A percentile compares a stretch with the other conserved stretches of the same genome.
Evolutionary conservation across 2,797 vertebrate species (phyloP).

Genomic region (Typhlichthys eigenmanni): DNA sequence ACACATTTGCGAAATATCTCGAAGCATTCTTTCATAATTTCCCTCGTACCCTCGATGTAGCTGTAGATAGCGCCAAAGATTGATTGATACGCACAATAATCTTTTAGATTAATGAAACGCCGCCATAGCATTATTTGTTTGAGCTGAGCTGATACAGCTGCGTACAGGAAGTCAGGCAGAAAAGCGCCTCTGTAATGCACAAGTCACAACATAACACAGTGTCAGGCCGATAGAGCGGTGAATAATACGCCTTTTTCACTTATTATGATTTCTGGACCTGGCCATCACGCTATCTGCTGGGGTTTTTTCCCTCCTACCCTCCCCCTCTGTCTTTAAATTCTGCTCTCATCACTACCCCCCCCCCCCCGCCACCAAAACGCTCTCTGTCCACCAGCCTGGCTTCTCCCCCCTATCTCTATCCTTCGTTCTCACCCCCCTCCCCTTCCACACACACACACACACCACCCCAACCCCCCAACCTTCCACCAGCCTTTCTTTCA

Average conservation of each 20-base stretch:
- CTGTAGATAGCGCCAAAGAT: slow-evolving; percentile 5
- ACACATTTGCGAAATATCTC: slow-evolving; percentile 25
- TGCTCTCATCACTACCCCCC: background rate
- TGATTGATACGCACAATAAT: slow-evolving; percentile 28
- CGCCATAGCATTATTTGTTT: slow-evolving; percentile 42
- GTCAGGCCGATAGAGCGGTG: slow-evolving; percentile 14
- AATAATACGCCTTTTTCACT: slow-evolving; percentile 20
- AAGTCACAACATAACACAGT: slow-evolving; percentile 29
- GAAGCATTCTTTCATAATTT: slow-evolving; percentile 35
- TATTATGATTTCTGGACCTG: slow-evolving; percentile 22
- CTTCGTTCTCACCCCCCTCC: background rate
- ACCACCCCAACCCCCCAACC: too few species aligned
- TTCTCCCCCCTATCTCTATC: background rate
- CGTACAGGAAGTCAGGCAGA: slow-evolving; percentile 40
- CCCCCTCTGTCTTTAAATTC: slow-evolving; percentile 1
- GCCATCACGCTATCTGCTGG: slow-evolving; percentile 13
- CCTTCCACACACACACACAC: too few species aligned
- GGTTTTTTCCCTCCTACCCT: slow-evolving; percentile 11
- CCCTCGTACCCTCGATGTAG: slow-evolving; percentile 2
- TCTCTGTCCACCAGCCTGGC: background rate
- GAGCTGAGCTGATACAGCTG: slow-evolving; percentile 45
- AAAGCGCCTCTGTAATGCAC: slow-evolving; percentile 30
- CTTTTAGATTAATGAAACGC: slow-evolving; percentile 42
- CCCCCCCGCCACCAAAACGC: too few species aligned
- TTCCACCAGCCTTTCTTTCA: too few species aligned